Percentiles rank a stretch among this genome's conserved stretches.
These are phyloP conservation scores for Eupeodes corollae DNA, from an alignment of 1,140 invertebrate genomes.

Conservation along the genomic window DNA sequence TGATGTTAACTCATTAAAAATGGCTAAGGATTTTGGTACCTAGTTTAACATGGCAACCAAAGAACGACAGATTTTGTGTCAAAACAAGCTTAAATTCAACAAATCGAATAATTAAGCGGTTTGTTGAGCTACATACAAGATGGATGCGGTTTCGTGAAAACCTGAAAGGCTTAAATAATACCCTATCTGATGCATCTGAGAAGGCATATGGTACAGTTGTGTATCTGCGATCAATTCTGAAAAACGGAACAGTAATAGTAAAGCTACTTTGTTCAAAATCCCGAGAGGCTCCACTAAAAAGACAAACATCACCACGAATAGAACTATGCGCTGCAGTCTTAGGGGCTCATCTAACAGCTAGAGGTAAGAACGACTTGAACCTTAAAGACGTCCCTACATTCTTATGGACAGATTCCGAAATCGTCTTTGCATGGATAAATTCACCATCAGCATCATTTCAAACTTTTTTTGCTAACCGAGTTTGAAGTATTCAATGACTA, in stretches of 20 bases:
- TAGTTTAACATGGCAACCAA: too few relatives aligned
- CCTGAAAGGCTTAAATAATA: too few relatives aligned
- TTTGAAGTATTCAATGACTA: slow-evolving; percentile 20
- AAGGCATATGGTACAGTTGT: slow-evolving; percentile 24
- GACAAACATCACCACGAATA: slow-evolving; percentile 4
- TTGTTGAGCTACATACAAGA: too few relatives aligned
- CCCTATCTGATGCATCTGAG: slow-evolving; percentile 30
- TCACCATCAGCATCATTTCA: slow-evolving; percentile 9
- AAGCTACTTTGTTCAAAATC: slow-evolving; percentile 6
- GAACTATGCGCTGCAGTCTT: slow-evolving; percentile 8
- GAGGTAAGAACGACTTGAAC: too few relatives aligned
- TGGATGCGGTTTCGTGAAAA: too few relatives aligned
- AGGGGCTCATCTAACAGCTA: not conserved
- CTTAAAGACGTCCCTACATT: not conserved
- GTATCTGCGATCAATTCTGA: slow-evolving; percentile 19
- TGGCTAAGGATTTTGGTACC: too few relatives aligned
- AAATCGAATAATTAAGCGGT: too few relatives aligned
- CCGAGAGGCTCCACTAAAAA: not conserved
- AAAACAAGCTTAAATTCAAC: too few relatives aligned
- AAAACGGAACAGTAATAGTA: not conserved
- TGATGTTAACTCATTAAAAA: too few relatives aligned
- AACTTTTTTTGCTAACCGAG: slow-evolving; percentile 19
- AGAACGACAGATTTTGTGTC: too few relatives aligned
- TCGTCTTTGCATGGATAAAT: slow-evolving; percentile 23
- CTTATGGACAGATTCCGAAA: slow-evolving; percentile 26